Conservation (phyloP, 2,113 vertebrate genomes). For the Montifringilla adamsi region DNA sequence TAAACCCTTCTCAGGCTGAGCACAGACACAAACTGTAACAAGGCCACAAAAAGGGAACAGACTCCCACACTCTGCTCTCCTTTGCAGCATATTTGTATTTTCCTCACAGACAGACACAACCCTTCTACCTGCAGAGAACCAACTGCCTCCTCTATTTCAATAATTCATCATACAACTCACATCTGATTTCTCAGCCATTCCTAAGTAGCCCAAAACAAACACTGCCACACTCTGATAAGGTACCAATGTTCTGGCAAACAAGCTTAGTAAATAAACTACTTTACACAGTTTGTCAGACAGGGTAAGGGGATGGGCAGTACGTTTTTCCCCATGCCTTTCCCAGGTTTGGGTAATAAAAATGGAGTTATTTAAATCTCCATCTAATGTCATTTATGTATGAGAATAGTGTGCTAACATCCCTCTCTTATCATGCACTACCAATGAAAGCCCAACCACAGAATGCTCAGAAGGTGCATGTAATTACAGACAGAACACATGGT, state of each 20-base stretch:
- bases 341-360: not conserved
- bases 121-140: not conserved
- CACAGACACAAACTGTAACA: not conserved
- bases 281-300: not conserved
- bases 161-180: not conserved
- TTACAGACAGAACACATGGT: not conserved
- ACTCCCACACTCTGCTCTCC: not conserved
- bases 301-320: not conserved
- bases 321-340: fast-evolving
- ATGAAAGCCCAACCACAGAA: not conserved
- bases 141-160: not conserved
- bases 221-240: not conserved
- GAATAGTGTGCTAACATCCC: not conserved
- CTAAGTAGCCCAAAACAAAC: not conserved
- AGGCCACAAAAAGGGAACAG: not conserved
- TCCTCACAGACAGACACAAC: not conserved
- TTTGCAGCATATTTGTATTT: not conserved
- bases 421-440: not conserved
- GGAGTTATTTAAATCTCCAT: not conserved
- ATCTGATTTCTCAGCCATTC: not conserved
- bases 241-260: not conserved
- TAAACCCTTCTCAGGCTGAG: not conserved
- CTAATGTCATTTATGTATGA: fast-evolving
- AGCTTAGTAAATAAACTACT: not conserved
- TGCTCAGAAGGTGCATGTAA: not conserved